phyloP scores from a whole-genome alignment of 2,888 invertebrate species.

The Carterocephalus palaemon region DNA sequence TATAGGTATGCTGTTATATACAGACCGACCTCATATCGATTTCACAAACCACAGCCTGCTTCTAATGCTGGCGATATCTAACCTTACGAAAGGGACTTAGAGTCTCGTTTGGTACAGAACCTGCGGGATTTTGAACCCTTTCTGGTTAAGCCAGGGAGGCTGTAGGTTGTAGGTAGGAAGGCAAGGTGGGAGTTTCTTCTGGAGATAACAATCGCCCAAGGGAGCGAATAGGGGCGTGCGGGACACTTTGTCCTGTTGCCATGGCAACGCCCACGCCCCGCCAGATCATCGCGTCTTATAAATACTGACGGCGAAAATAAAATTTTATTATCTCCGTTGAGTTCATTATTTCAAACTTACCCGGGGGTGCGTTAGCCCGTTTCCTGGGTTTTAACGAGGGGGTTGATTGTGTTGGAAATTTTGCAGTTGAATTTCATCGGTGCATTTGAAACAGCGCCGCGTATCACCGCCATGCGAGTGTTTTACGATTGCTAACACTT shows the following conservation, averaged over 20 bases:
- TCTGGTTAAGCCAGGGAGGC: slow-evolving; percentile 61
- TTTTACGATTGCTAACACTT: slow-evolving; percentile 16
- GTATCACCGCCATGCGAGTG: slow-evolving; percentile 12
- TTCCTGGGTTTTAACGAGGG: slow-evolving; percentile 55
- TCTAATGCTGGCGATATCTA: slow-evolving; percentile 22
- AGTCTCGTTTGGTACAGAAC: slow-evolving; percentile 39
- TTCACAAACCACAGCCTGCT: slow-evolving; percentile 30
- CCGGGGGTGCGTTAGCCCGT: slow-evolving; percentile 42
- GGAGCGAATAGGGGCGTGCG: slow-evolving; percentile 67
- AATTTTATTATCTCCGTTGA: slow-evolving; percentile 66
- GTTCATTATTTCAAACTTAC: slow-evolving; percentile 68
- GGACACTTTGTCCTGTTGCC: slow-evolving; percentile 54
- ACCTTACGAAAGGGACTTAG: slow-evolving; percentile 38
- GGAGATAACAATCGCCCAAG: slow-evolving; percentile 68
- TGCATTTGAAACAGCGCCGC: slow-evolving; percentile 38
- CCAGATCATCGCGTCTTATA: slow-evolving; percentile 66
- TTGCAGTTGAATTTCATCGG: slow-evolving; percentile 33
- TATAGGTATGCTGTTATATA: slow-evolving; percentile 24
- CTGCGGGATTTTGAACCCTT: slow-evolving; percentile 58
- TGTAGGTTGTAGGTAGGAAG: slow-evolving; percentile 56
- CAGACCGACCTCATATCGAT: slow-evolving; percentile 29
- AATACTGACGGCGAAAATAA: slow-evolving; percentile 68
- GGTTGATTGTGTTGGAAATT: slow-evolving; percentile 39
- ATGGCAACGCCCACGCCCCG: slow-evolving; percentile 67
- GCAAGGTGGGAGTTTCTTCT: slow-evolving; percentile 67